phyloP scores from a whole-genome alignment of 2,113 vertebrate species.

The Hyperopisus bebe region DNA sequence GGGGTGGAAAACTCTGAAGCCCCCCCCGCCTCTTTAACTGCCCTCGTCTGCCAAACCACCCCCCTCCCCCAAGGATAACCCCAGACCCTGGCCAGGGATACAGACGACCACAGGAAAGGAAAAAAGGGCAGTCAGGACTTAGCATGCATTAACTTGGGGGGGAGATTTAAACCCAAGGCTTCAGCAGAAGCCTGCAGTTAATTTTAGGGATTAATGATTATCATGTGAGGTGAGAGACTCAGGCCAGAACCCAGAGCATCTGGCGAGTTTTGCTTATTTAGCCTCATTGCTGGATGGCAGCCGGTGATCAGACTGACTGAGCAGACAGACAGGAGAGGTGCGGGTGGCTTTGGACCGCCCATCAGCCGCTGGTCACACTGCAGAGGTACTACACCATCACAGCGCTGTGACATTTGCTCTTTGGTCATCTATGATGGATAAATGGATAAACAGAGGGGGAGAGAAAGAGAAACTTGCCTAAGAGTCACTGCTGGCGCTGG shows the following conservation, averaged over 20 bases:
- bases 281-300: neutral
- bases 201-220: neutral
- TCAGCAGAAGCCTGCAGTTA: neutral
- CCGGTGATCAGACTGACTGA: neutral
- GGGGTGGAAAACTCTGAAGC: too few relatives aligned
- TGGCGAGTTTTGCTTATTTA: neutral
- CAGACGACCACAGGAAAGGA: neutral
- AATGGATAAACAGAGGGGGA: neutral
- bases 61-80: neutral
- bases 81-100: neutral
- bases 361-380: neutral
- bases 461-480: neutral
- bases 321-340: neutral
- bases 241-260: neutral
- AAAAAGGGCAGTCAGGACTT: neutral
- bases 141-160: neutral
- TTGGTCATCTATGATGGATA: neutral
- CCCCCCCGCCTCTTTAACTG: too few relatives aligned
- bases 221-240: neutral
- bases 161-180: neutral
- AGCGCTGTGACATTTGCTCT: neutral
- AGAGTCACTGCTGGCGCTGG: neutral
- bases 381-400: neutral
- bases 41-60: too few relatives aligned
- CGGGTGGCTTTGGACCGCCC: neutral